phyloP scores from a whole-genome alignment of 2,113 vertebrate species.

The Indri indri region DNA sequence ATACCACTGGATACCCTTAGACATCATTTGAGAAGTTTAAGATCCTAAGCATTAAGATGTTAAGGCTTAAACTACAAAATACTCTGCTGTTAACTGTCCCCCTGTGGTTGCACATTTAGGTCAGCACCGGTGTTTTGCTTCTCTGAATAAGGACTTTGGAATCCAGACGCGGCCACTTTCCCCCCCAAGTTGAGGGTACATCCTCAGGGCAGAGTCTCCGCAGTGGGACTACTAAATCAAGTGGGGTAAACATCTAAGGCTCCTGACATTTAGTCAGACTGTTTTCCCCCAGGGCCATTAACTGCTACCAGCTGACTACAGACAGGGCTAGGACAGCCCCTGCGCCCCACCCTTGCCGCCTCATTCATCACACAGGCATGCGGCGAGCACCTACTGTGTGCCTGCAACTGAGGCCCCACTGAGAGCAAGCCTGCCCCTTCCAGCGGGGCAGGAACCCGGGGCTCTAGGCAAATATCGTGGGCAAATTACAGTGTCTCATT shows the following conservation, averaged over 20 bases:
- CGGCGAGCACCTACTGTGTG: accelerated
- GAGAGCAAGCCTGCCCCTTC: not conserved
- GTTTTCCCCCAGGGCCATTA: not conserved
- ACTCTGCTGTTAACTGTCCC: accelerated
- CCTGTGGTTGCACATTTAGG: not conserved
- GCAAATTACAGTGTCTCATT: no score
- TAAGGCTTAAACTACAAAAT: not conserved
- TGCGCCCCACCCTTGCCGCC: accelerated
- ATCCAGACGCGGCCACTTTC: not conserved
- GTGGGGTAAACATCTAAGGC: not conserved
- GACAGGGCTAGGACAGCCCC: not conserved
- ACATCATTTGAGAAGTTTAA: not conserved
- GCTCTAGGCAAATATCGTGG: not conserved
- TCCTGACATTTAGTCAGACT: not conserved
- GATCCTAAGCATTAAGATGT: not conserved
- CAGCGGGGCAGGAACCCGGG: accelerated
- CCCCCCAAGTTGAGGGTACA: not conserved
- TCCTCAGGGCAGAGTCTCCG: not conserved
- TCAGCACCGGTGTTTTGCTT: not conserved
- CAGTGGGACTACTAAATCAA: not conserved
- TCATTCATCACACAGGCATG: not conserved
- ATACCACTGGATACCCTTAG: not conserved
- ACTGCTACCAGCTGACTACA: accelerated
- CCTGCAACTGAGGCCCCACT: not conserved
- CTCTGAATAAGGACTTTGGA: not conserved